phyloP scores from a whole-genome alignment of 2,113 vertebrate genomes.

The Larimichthys polyactis region DNA sequence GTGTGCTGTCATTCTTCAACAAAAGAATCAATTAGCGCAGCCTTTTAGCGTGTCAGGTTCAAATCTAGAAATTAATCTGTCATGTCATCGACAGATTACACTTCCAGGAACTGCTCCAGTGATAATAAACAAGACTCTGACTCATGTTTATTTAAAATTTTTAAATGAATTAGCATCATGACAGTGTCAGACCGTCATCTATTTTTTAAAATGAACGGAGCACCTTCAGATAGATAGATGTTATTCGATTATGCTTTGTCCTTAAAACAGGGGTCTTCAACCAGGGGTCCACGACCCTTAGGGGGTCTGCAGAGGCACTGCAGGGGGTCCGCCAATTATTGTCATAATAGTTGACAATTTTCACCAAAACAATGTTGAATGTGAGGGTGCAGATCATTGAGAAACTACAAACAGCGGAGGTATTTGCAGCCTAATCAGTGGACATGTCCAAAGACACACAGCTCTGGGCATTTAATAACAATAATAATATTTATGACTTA shows the following conservation, averaged over 20 bases:
- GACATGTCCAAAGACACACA: no score
- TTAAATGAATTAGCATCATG: constrained; percentile 27
- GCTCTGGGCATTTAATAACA: no score
- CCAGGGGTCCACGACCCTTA: no score
- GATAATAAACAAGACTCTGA: constrained; percentile 30
- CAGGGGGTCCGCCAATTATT: no score
- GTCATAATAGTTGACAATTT: no score
- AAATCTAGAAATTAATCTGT: constrained; percentile 34
- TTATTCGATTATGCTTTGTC: background rate
- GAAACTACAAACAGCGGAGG: no score
- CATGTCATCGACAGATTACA: constrained; percentile 9
- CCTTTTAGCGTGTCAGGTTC: constrained; percentile 12
- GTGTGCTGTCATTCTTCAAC: constrained; percentile 32
- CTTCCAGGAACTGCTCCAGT: background rate
- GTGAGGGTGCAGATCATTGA: no score
- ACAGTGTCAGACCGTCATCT: constrained; percentile 13
- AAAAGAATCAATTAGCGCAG: constrained; percentile 22
- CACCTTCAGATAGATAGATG: background rate
- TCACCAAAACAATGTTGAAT: no score
- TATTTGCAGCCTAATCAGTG: no score
- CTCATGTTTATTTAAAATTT: constrained; percentile 29
- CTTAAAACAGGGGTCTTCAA: no score
- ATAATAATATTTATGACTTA: no score
- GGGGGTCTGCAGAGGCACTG: no score
- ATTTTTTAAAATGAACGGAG: background rate